Evolutionary conservation across 2,888 invertebrate genomes (phyloP).

Genomic region (Sisyra nigra): DNA sequence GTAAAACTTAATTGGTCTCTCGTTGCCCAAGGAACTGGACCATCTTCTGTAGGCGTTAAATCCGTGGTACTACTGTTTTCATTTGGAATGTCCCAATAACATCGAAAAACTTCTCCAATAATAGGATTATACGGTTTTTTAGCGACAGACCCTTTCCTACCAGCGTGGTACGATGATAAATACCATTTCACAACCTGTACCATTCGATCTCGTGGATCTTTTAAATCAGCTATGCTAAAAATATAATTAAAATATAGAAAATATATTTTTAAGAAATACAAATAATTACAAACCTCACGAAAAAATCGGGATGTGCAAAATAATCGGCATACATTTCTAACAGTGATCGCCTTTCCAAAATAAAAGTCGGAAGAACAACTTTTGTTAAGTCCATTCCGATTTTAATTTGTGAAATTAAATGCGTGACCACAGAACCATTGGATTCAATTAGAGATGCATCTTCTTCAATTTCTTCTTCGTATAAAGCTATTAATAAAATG

Average conservation of each 20-base stretch:
- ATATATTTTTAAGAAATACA: neutral
- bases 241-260: constrained; percentile 11
- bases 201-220: constrained; percentile 77
- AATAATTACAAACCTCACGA: constrained; percentile 50
- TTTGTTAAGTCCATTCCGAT: constrained; percentile 99
- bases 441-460: constrained; percentile 82
- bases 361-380: constrained; percentile 96
- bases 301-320: constrained; percentile 97
- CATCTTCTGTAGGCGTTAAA: constrained; percentile 39
- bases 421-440: constrained; percentile 94
- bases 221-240: constrained; percentile 66
- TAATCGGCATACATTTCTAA: constrained; percentile 99
- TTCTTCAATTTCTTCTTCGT: constrained; percentile 79
- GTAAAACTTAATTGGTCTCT: constrained; percentile 82
- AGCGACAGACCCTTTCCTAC: constrained; percentile 89
- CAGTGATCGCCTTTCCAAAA: constrained; percentile 88
- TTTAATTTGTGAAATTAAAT: constrained; percentile 92
- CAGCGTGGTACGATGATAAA: constrained; percentile 96
- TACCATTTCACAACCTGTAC: constrained; percentile 94
- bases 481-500: constrained; percentile 44
- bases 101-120: constrained; percentile 88
- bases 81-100: constrained; percentile 59
- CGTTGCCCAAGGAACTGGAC: constrained; percentile 84
- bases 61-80: constrained; percentile 8
- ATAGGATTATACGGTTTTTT: constrained; percentile 99